A percentile compares a stretch with the other conserved stretches of the same genome.
Conservation (phyloP, 2,113 vertebrate genomes). For the Pygoscelis adeliae region DNA sequence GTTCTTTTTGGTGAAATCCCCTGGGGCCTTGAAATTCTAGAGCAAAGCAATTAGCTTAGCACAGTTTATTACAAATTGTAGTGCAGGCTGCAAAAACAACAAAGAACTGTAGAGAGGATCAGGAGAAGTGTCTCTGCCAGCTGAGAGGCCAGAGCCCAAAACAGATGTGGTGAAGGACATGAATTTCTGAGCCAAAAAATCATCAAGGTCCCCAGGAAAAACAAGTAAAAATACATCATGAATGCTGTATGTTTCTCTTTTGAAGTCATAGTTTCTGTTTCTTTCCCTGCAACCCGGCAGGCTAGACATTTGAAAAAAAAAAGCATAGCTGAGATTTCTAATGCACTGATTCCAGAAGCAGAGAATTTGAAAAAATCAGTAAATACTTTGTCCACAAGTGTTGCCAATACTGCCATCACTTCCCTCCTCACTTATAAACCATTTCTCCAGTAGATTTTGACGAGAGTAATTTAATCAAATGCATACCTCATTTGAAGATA, state of each 20-base stretch:
- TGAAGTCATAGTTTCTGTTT: background rate
- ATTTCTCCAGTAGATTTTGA: background rate
- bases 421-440: background rate
- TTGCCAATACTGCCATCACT: background rate
- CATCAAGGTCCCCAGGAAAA: background rate
- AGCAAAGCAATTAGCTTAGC: background rate
- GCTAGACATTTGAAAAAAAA: background rate
- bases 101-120: background rate
- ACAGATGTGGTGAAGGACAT: background rate
- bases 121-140: background rate
- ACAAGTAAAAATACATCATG: background rate
- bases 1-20: background rate
- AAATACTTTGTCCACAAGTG: background rate
- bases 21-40: background rate
- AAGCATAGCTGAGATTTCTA: background rate
- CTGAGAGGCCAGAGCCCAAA: background rate
- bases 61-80: background rate
- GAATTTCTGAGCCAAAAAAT: background rate
- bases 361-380: background rate
- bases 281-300: background rate
- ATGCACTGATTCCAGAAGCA: background rate
- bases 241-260: background rate
- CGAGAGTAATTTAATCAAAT: background rate
- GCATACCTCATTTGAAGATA: background rate
- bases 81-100: background rate